Evolutionary conservation across 2,113 vertebrate species (phyloP), one percentile per base, ranked within the genome.

Genomic region (Ellobius talpinus): DNA sequence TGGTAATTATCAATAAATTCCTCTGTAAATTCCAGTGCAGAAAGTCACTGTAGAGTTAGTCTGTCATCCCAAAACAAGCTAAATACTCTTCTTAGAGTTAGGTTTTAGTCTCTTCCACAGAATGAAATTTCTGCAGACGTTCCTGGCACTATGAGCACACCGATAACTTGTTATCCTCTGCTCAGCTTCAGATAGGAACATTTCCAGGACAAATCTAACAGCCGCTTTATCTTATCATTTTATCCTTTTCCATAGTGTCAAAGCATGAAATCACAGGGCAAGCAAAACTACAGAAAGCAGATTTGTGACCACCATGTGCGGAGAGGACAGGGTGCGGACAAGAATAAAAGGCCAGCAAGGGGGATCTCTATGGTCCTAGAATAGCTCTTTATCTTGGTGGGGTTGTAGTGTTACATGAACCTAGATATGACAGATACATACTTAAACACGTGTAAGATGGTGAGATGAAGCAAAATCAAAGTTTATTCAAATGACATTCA

Each of bases 101-200:
- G 86, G 88, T 86, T 66, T 89, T n/a, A 45, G 29, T 82, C 16
- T 42, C 70, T 96, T 85, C 11, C 14, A 72, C n/a, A 90, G 82
- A 90, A n/a, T 91, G 72, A 87, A 87, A 79, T 85, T 76, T 90
- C 13, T 89, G 77, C 78, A 72, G 58, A 91, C 92, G 93, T 92
- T 79, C 65, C 10, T 81, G 81, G 39, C 45, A 73, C 2, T 79
- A 58, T 45, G 78, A 66, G 65, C 95, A 93, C 90, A n/a, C 70
- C 61, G 36, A n/a, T 81, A 29, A 82, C 81, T 91, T 93, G 42
- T 82, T 92, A 31, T 84, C 78, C 65, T 74, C 42, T 81, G 45
- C 61, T 94, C 39, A 96, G 76, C 45, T 91, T 97, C n/a, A 90
- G n/a, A 58, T 72, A 61, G 19, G 31, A 31, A 39, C 7, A 7